These are phyloP conservation scores for Druceiella hillmani DNA, from an alignment of 2,888 invertebrate species.

Conservation along the genomic window DNA sequence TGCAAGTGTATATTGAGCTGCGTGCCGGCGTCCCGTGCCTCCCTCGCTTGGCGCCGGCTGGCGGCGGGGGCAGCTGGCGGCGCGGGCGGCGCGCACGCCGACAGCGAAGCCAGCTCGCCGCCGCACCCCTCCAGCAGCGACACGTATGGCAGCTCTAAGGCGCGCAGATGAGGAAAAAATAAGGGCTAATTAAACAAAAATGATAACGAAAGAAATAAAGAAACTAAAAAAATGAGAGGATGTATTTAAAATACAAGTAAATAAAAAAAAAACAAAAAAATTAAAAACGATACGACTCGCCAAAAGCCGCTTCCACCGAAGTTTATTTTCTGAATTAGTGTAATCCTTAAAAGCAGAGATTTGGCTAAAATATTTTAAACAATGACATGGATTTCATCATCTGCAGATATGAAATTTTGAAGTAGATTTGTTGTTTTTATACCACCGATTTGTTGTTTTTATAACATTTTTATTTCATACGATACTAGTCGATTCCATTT, in stretches of 20 bases:
- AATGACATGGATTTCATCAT: no score
- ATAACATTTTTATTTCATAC: no score
- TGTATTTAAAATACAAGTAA: slow-evolving; percentile 19
- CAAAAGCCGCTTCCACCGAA: no score
- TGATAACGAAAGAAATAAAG: slow-evolving; percentile 25
- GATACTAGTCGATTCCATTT: no score
- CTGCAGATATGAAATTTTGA: no score
- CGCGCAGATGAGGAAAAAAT: slow-evolving; percentile 26
- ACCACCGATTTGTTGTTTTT: no score
- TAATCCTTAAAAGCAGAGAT: no score
- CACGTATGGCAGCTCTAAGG: slow-evolving; percentile 54
- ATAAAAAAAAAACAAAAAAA: slow-evolving; percentile 19
- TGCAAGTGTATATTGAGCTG: slow-evolving; percentile 79
- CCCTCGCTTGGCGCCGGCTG: slow-evolving; percentile 56
- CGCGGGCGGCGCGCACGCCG: slow-evolving; percentile 48
- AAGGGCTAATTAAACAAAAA: slow-evolving; percentile 26
- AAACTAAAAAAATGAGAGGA: slow-evolving; percentile 28
- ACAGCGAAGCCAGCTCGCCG: slow-evolving; percentile 48
- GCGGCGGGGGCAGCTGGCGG: slow-evolving; percentile 44
- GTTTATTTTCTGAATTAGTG: no score
- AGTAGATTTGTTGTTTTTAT: no score
- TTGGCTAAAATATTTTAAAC: no score
- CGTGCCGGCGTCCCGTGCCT: slow-evolving; percentile 62
- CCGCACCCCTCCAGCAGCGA: slow-evolving; percentile 51
- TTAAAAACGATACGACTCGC: slow-evolving; percentile 9